Evolutionary conservation across 2,888 invertebrate species (phyloP), one percentile per base, ranked within the genome.

Genomic region (Dusona sp.): DNA sequence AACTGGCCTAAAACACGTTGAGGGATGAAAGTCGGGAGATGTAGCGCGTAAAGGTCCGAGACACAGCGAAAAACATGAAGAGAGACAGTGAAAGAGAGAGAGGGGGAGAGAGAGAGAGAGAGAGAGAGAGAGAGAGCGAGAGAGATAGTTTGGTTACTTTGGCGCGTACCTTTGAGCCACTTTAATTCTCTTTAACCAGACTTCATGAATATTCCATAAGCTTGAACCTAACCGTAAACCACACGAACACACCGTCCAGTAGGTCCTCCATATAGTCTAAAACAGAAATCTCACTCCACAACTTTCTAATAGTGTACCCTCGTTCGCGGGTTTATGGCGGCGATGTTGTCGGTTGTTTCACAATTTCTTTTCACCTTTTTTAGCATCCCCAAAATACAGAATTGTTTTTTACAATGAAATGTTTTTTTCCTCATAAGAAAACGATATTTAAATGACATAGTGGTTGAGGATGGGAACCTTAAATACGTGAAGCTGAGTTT

Each of bases 121-220:
- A 22, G 42, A 65, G 68, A 70, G 73, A 33, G 77, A 79, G 87
- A 75, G 61, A 67, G 74, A 57, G 57, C 57, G 57, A 61, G 81
- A 25, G 13, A 70, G 51, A 68, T 74, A 72, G 72, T 65, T 77
- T 73, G 84, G 89, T 89, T 89, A 87, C 89, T 90, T 90, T 87
- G 88, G 87, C 36, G 29, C 85, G 80, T 90, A 88, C 87, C 91
- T 91, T 92, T 91, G 90, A 92, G 88, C 89, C 88, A 89, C 89
- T 91, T 92, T 90, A 92, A 90, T 89, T 89, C 90, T 91, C 91
- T 92, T 90, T 89, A 90, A 90, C 90, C 90, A 90, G 82, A 89
- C 90, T 89, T 88, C 90, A 92, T 93, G 92, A 91, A 92, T 93
- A 93, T 93, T 92, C 91, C 91, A 93, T 92, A 90, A 89, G 89